Evolutionary conservation across 2,888 invertebrate genomes (phyloP).

Genomic region (Euphydryas editha): DNA sequence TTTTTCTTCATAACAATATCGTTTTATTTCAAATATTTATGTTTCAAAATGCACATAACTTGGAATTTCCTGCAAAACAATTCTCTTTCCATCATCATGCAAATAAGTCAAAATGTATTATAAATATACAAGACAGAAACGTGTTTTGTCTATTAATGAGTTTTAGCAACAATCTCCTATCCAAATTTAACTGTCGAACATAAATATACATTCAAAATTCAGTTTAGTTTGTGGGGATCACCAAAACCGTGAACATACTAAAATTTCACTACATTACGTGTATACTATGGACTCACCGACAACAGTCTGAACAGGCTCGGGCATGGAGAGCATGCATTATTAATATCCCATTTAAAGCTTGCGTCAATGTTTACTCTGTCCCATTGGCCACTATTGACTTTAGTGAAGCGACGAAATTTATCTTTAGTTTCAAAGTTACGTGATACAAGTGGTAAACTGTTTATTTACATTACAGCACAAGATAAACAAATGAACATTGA

Average conservation of each 20-base stretch:
- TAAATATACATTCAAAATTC: not conserved
- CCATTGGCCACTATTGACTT: constrained; percentile 28
- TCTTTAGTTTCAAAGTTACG: constrained; percentile 25
- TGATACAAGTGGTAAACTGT: constrained; percentile 1
- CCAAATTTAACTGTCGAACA: not conserved
- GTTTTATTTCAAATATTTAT: no score
- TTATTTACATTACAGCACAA: not conserved
- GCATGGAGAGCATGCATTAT: constrained; percentile 50
- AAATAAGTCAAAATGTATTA: no score
- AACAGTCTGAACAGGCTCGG: not conserved
- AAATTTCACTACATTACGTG: not conserved
- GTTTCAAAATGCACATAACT: no score
- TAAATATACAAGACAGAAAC: not conserved
- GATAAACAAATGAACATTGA: not conserved
- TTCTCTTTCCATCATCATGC: no score
- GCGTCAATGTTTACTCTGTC: constrained; percentile 33
- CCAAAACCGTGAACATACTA: constrained; percentile 9
- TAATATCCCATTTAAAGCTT: constrained; percentile 51
- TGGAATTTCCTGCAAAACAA: no score
- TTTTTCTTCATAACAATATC: no score
- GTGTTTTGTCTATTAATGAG: no score
- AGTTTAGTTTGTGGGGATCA: not conserved
- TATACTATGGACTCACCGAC: constrained; percentile 5
- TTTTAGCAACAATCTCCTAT: not conserved
- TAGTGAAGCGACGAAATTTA: constrained; percentile 25